phyloP scores from a whole-genome alignment of 2,888 invertebrate genomes.

The Ormyrus labotus region DNA sequence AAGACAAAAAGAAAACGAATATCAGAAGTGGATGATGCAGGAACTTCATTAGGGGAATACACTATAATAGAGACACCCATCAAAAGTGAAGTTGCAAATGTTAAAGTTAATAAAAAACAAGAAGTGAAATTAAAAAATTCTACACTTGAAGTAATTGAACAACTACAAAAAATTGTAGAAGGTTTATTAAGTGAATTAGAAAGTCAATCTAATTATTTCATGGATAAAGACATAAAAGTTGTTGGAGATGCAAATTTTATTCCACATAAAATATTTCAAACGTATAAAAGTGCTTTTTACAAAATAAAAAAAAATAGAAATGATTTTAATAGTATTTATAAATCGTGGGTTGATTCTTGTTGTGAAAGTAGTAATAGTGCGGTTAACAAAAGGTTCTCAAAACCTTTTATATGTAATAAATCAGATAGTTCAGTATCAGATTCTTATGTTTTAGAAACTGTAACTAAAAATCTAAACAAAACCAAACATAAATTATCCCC shows the following conservation, averaged over 20 bases:
- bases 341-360: constrained; percentile 31
- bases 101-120: constrained; percentile 38
- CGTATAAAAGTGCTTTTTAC: constrained; percentile 32
- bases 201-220: constrained; percentile 25
- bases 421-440: constrained; percentile 17
- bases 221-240: constrained; percentile 43
- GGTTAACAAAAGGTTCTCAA: too few relatives aligned
- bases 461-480: neutral
- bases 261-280: constrained; percentile 49
- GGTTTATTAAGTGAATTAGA: constrained; percentile 42
- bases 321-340: constrained; percentile 39
- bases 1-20: neutral
- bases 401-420: neutral
- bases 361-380: neutral
- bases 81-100: constrained; percentile 53
- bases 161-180: constrained; percentile 8
- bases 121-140: constrained; percentile 45
- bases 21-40: constrained; percentile 41
- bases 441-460: neutral
- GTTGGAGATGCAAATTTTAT: constrained; percentile 52
- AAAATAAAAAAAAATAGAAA: constrained; percentile 40
- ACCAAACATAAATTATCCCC: too few relatives aligned
- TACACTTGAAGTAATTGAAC: constrained; percentile 41
- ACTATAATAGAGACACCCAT: constrained; percentile 2
- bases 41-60: constrained; percentile 11